Evolutionary conservation across 2,888 invertebrate species (phyloP), one percentile per base, ranked within the genome.

Genomic region (Andricus quercusramuli): DNA sequence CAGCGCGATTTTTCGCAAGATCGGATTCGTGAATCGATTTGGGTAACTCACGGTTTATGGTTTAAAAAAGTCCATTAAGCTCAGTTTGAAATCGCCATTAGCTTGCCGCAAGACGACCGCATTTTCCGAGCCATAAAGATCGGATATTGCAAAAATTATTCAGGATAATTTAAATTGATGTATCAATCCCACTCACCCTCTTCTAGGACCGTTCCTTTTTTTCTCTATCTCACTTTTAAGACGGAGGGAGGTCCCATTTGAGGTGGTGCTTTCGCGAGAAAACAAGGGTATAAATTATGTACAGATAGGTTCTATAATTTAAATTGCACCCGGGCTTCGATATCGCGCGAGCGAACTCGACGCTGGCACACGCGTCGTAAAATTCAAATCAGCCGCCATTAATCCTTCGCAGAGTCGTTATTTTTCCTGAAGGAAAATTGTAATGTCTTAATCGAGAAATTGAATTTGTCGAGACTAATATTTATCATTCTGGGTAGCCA

Each of bases 151-250:
- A 85, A 87, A 88, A 91, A 92, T 91, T 91, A 91, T 91, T 91
- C 91, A 90, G 89, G 90, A 91, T 91, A 90, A 92, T 92, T 92
- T 91, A 90, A 92, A 92, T 91, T 90, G 91, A 90, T 90, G 88
- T 88, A 90, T 90, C 89, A 89, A 89, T 89, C 83, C 85, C 79
- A 80, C 59, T 59, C n/a, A 51, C 59, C 25, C 51, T 59, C 79
- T 70, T 70, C 47, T 70, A 74, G 32, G 67, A 64, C 37, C 64
- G 51, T 83, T 64, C 29, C 62, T 62, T 37, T 78, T 74, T 74
- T 64, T 70, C 70, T 67, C 74, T 79, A 56, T 47, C 77, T 78
- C 68, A 51, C 47, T 65, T 80, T 79, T 78, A 83, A 84, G 87
- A 83, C 66, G 80, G 68, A 83, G 82, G 86, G 82, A 84, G 82